phyloP scores from a whole-genome alignment of 2,888 invertebrate genomes.

The Ceramica pisi region DNA sequence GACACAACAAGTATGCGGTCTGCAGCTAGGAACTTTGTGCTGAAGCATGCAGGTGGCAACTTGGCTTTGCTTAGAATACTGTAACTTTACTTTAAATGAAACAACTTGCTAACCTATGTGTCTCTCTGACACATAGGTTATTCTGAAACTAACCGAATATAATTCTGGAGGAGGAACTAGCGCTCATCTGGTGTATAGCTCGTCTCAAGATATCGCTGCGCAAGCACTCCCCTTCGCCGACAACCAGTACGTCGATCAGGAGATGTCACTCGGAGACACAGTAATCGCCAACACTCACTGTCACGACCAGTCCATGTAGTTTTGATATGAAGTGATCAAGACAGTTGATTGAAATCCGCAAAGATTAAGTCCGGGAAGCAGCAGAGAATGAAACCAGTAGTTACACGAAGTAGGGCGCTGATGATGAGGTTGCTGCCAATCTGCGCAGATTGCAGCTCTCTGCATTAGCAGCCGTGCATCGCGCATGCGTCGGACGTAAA shows the following conservation, averaged over 20 bases:
- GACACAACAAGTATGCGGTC: not conserved
- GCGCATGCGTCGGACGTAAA: constrained; percentile 20
- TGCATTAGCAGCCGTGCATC: constrained; percentile 15
- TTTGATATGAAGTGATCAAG: not conserved
- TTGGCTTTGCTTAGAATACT: not conserved
- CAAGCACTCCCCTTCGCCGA: no score
- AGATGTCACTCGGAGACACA: no score
- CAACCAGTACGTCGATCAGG: no score
- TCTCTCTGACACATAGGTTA: no score
- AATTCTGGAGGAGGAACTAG: no score
- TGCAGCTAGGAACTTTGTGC: no score
- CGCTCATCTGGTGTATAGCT: no score
- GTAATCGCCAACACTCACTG: not conserved
- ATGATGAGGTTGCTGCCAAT: constrained; percentile 44
- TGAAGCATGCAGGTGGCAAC: not conserved
- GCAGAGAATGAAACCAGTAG: constrained; percentile 21
- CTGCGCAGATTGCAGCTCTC: constrained; percentile 42
- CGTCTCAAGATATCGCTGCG: no score
- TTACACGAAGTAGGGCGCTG: constrained; percentile 28
- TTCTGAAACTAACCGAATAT: no score
- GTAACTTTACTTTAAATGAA: no score
- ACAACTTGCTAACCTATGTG: no score
- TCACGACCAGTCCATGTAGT: not conserved
- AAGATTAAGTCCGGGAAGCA: not conserved
- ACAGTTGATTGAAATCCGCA: constrained; percentile 3